These are phyloP conservation scores for Synergus laeviventris DNA, from an alignment of 2,888 invertebrate species.

Conservation along the genomic window DNA sequence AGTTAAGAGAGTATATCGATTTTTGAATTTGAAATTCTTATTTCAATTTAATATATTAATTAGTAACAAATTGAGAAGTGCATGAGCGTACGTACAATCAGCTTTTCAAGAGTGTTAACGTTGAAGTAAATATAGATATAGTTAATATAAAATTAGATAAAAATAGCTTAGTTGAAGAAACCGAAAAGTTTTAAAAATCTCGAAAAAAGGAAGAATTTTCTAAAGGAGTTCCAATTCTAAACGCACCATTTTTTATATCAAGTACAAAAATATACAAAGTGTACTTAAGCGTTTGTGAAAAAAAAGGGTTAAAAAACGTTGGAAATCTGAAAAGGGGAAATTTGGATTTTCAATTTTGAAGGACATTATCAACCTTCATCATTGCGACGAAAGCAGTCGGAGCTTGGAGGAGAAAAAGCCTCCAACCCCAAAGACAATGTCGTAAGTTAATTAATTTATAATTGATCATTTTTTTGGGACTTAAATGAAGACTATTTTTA, in stretches of 20 bases:
- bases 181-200: neutral
- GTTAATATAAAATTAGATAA: neutral
- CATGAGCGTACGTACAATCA: conserved; percentile 7
- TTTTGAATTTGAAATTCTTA: neutral
- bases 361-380: conserved; percentile 54
- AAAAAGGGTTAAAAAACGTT: neutral
- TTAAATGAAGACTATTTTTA: too few species aligned
- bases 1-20: neutral
- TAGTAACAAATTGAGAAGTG: neutral
- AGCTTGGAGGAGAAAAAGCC: conserved; percentile 71
- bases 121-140: neutral
- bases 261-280: conserved; percentile 18
- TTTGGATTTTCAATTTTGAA: conserved; percentile 3
- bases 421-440: conserved; percentile 71
- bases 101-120: neutral
- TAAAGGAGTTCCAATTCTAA: neutral
- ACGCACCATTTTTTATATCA: neutral
- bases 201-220: neutral
- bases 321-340: neutral
- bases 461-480: too few species aligned
- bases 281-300: conserved; percentile 9
- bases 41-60: neutral
- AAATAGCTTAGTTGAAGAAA: neutral
- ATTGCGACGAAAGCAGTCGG: conserved; percentile 70
- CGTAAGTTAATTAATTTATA: conserved; percentile 61